phyloP scores from a whole-genome alignment of 2,888 invertebrate genomes.

The Cybosia mesomella region DNA sequence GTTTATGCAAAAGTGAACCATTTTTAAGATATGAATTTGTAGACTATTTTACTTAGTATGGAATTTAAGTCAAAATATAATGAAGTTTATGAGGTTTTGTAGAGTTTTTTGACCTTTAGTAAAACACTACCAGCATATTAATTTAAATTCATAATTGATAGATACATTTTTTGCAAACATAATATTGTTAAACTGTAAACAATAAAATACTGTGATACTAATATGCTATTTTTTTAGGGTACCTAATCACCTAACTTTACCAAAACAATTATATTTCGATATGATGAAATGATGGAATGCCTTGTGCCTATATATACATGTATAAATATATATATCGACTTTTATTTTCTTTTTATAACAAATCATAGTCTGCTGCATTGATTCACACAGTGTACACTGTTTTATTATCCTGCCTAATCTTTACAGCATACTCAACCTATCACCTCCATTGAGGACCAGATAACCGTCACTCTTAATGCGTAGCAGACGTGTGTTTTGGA shows the following conservation, averaged over 20 bases:
- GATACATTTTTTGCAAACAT: background rate
- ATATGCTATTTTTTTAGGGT: too few relatives aligned
- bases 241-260: background rate
- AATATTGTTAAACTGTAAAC: background rate
- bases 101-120: background rate
- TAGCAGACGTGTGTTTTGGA: conserved; percentile 49
- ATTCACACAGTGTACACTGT: background rate
- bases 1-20: background rate
- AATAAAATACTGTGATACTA: background rate
- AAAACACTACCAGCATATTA: background rate
- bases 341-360: background rate
- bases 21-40: background rate
- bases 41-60: too few relatives aligned
- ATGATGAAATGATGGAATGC: background rate
- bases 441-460: conserved; percentile 36
- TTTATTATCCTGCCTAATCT: conserved; percentile 23
- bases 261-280: background rate
- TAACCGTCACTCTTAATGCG: conserved; percentile 39
- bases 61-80: too few relatives aligned
- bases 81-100: too few relatives aligned
- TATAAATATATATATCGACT: too few relatives aligned
- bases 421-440: conserved; percentile 30
- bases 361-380: background rate
- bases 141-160: too few relatives aligned
- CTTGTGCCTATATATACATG: background rate